These are phyloP conservation scores for Pterocles burchelli DNA, from an alignment of 2,113 vertebrate genomes.

Conservation along the genomic window DNA sequence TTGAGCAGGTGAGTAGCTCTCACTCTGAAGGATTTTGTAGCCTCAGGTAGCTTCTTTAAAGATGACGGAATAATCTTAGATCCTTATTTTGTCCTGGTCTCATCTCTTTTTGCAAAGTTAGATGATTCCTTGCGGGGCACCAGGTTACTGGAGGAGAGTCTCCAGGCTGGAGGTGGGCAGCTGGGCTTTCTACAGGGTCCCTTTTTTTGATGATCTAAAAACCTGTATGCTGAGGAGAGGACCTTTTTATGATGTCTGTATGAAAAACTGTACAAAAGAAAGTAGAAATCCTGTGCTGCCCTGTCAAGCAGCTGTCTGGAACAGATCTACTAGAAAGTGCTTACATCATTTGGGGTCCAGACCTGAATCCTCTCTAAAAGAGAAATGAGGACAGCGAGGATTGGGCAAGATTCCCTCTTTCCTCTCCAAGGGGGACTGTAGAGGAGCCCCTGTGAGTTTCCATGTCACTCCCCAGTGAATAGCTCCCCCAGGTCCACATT, in stretches of 20 bases:
- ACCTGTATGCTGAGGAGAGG: neutral
- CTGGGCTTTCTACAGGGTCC: neutral
- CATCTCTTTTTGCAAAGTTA: neutral
- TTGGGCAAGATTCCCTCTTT: neutral
- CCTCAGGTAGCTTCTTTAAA: neutral
- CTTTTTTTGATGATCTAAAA: neutral
- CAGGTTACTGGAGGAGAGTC: neutral
- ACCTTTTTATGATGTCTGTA: neutral
- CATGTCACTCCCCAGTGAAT: accelerated
- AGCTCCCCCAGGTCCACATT: neutral
- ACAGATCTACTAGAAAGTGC: neutral
- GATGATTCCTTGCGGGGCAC: neutral
- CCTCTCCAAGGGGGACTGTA: neutral
- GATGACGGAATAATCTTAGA: neutral
- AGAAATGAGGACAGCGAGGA: neutral
- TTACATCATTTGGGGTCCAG: neutral
- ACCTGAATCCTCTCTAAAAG: neutral
- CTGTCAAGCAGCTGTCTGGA: neutral
- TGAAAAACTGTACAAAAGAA: neutral
- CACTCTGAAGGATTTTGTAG: neutral
- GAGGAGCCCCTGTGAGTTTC: neutral
- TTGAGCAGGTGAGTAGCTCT: constrained; percentile 75
- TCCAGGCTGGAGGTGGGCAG: neutral
- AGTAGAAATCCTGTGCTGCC: neutral
- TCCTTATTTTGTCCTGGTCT: neutral